These are phyloP conservation scores for Matsumurasca onukii DNA, from an alignment of 1,140 invertebrate genomes.

Conservation along the genomic window DNA sequence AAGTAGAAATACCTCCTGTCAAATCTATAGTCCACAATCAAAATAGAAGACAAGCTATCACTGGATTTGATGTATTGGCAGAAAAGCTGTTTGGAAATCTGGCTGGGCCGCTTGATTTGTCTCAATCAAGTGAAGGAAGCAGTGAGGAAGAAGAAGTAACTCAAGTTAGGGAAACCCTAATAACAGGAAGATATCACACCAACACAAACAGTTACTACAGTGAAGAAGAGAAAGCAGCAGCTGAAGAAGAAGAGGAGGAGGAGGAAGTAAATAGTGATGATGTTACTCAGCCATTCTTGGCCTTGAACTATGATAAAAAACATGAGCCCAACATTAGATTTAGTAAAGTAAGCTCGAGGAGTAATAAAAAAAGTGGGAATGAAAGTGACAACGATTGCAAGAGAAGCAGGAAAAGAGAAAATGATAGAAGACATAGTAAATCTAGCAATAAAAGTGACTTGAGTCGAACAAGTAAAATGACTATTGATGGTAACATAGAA, in stretches of 20 bases:
- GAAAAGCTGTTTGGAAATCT: slow-evolving; percentile 23
- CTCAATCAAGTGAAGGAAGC: slow-evolving; percentile 3
- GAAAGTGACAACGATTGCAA: neutral
- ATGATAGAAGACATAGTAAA: slow-evolving; percentile 14
- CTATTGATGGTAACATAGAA: neutral
- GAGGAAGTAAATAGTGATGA: slow-evolving; percentile 19
- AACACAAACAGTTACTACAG: slow-evolving; percentile 11
- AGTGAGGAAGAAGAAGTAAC: slow-evolving; percentile 5
- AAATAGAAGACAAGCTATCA: slow-evolving; percentile 35
- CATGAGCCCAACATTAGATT: neutral
- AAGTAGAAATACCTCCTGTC: slow-evolving; percentile 32
- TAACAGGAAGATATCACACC: neutral
- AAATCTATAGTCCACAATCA: slow-evolving; percentile 31
- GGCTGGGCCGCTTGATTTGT: neutral
- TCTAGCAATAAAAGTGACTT: slow-evolving; percentile 16
- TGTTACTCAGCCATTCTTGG: slow-evolving; percentile 13
- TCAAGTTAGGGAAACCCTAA: neutral
- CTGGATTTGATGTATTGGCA: slow-evolving; percentile 31
- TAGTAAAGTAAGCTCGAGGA: neutral
- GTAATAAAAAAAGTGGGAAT: neutral
- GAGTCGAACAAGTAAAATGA: slow-evolving; percentile 19
- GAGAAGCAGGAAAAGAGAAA: neutral
- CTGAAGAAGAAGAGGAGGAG: slow-evolving; percentile 17
- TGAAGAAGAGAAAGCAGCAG: neutral
- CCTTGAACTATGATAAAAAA: slow-evolving; percentile 13